These are phyloP conservation scores for Cenopis cana DNA, from an alignment of 2,888 invertebrate genomes.

Conservation along the genomic window DNA sequence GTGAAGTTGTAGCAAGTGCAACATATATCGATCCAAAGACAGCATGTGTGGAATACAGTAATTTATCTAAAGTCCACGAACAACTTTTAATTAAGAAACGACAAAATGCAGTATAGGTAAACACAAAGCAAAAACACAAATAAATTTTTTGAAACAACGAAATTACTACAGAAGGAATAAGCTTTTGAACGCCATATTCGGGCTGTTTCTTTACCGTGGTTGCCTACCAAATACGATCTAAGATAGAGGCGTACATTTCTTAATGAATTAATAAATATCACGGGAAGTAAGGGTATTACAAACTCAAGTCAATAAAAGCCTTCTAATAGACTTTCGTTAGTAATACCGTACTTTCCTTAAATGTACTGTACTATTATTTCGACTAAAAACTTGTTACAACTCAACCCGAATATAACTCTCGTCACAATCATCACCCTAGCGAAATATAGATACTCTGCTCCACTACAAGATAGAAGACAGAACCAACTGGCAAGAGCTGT, in stretches of 20 bases:
- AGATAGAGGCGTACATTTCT: too few species aligned
- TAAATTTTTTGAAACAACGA: background rate
- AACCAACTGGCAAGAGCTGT: conserved; percentile 22
- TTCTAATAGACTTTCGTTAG: too few species aligned
- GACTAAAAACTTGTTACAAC: background rate
- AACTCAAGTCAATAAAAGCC: too few species aligned
- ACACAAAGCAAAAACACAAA: conserved; percentile 1
- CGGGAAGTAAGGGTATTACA: too few species aligned
- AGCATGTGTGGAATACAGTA: conserved; percentile 2
- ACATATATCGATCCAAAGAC: background rate
- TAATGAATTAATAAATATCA: too few species aligned
- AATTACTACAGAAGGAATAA: background rate
- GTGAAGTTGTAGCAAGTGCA: background rate
- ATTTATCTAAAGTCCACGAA: background rate
- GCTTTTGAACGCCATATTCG: conserved; percentile 7
- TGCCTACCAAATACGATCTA: background rate
- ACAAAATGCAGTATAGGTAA: conserved; percentile 7
- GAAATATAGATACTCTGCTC: conserved; percentile 2
- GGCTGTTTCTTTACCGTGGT: background rate
- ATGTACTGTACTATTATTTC: too few species aligned
- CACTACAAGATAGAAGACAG: conserved; percentile 11
- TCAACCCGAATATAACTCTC: background rate
- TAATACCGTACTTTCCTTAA: too few species aligned
- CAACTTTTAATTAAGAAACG: conserved; percentile 2
- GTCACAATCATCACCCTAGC: conserved; percentile 4